phyloP scores from a whole-genome alignment of 2,113 vertebrate genomes.

The Vicugna pacos region DNA sequence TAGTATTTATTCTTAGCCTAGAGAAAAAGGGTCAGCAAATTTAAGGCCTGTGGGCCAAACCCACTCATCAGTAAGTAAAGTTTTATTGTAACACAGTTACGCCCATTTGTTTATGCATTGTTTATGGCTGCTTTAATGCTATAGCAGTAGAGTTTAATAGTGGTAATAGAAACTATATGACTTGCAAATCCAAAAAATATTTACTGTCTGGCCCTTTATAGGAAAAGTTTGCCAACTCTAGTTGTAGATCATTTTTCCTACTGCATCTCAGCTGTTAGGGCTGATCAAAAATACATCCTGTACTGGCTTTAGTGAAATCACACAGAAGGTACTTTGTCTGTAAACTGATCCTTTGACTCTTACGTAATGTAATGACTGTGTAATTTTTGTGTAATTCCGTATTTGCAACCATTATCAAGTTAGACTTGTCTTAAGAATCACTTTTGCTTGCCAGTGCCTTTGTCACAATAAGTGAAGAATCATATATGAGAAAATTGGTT shows the following conservation, averaged over 20 bases:
- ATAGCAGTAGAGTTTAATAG: not conserved
- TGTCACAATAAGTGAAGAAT: conserved; percentile 6
- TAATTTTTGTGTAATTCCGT: not conserved
- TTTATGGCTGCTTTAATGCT: not conserved
- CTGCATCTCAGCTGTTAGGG: not conserved
- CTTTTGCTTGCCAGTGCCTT: not conserved
- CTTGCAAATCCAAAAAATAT: not conserved
- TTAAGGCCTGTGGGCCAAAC: not conserved
- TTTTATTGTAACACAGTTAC: not conserved
- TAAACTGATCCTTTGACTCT: not conserved
- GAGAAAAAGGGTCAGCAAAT: not conserved
- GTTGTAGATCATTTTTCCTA: not conserved
- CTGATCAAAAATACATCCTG: not conserved
- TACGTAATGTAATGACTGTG: not conserved
- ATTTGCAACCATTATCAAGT: not conserved
- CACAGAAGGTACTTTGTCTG: not conserved
- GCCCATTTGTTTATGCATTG: not conserved
- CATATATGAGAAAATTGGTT: not conserved
- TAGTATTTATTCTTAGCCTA: not conserved
- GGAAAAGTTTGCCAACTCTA: not conserved
- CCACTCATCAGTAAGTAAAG: not conserved
- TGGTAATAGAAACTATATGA: not conserved
- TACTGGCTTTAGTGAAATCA: not conserved
- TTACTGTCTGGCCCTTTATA: not conserved
- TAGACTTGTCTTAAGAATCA: not conserved